A percentile compares a stretch with the other conserved stretches of the same genome.
Evolutionary conservation across 2,797 vertebrate genomes (phyloP).

Genomic region (Sphenodon punctatus): DNA sequence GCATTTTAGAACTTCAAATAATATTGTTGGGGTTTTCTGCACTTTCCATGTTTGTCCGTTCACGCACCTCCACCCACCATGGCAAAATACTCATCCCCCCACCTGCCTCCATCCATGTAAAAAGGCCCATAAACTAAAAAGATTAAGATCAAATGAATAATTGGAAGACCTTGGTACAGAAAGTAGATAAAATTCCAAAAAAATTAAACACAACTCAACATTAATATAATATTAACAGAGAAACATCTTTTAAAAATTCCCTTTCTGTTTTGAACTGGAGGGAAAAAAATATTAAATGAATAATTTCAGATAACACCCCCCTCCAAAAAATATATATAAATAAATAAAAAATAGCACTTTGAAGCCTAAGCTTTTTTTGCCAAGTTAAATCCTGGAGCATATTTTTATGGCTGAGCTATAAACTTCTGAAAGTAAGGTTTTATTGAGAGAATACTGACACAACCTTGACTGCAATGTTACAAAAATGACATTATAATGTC

Average conservation of each 20-base stretch:
- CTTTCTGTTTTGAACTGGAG: neutral
- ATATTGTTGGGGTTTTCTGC: no score
- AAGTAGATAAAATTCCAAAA: no score
- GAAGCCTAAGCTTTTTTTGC: neutral
- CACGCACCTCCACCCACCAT: no score
- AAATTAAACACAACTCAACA: neutral
- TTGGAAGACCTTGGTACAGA: no score
- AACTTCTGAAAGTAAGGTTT: slow-evolving; percentile 25
- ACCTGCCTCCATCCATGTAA: no score
- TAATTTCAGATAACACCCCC: slow-evolving; percentile 6
- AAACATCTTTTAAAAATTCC: neutral
- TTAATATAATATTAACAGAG: neutral
- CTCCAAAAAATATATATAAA: slow-evolving; percentile 7
- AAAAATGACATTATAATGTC: neutral
- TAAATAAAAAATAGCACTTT: neutral
- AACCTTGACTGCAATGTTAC: neutral
- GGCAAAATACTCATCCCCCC: no score
- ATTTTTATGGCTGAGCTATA: slow-evolving; percentile 9
- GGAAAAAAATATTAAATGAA: neutral
- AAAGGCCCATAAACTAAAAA: no score
- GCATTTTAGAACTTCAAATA: no score
- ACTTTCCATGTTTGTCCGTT: no score
- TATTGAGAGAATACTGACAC: slow-evolving; percentile 6
- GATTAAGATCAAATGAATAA: no score
- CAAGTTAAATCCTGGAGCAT: slow-evolving; percentile 19